These are phyloP conservation scores for Pseudorasbora parva DNA, from an alignment of 2,113 vertebrate species.

Conservation along the genomic window DNA sequence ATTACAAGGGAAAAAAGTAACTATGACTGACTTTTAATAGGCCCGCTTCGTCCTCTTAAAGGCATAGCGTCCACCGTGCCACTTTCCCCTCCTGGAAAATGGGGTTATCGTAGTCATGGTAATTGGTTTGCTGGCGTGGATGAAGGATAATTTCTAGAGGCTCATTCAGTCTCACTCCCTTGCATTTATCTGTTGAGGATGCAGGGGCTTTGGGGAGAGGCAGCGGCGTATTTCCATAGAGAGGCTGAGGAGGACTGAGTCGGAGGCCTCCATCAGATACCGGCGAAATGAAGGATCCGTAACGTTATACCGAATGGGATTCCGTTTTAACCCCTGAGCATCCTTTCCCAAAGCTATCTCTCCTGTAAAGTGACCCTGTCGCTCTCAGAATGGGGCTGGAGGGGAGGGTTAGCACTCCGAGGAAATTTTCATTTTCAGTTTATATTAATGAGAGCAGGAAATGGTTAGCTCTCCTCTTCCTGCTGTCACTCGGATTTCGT, in stretches of 20 bases:
- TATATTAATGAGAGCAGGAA: conserved; percentile 72
- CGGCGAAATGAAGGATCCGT: conserved; percentile 65
- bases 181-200: conserved; percentile 79
- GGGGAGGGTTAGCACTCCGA: conserved; percentile 43
- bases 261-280: conserved; percentile 71
- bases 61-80: conserved; percentile 42
- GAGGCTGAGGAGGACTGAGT: conserved; percentile 64
- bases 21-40: conserved; percentile 60
- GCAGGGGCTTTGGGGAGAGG: conserved; percentile 58
- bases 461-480: conserved; percentile 56
- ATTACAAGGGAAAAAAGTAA: conserved; percentile 54
- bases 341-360: conserved; percentile 24
- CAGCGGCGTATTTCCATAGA: conserved; percentile 68
- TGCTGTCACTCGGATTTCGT: conserved; percentile 55
- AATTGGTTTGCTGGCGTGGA: conserved; percentile 81
- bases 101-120: conserved; percentile 82
- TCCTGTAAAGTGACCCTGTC: conserved; percentile 41
- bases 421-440: conserved; percentile 66
- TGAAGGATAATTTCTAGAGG: conserved; percentile 79
- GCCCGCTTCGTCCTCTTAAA: conserved; percentile 47
- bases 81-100: conserved; percentile 58
- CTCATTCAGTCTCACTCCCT: conserved; percentile 75
- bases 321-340: conserved; percentile 52
- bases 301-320: conserved; percentile 56
- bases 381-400: conserved; percentile 24